Base-by-base conservation (phyloP, 2,113 vertebrate genomes). In the Dipodomys merriami region DNA sequence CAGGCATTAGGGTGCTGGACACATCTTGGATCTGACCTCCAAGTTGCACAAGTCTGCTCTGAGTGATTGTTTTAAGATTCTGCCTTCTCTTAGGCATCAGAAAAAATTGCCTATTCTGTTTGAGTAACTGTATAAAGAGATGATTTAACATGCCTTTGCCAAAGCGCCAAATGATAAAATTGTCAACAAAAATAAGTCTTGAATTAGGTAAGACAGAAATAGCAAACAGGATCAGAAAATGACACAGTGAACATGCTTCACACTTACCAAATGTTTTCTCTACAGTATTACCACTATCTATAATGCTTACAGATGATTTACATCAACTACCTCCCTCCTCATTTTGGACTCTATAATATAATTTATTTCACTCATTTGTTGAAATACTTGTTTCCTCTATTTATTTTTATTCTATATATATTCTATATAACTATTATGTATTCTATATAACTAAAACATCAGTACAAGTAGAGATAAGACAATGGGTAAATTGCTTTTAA, bases 151-250 rank as follows among this genome's bases (percentile, higher is more conserved):
- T 53, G 20, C 30, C 46, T 93, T 90, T 89, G 86, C 83, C 77
- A 88, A 86, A 88, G 53, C 67, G 83, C 83, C 83, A 83, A 94
- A 89, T 65, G 81, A 68, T 86, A 86, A 96, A 90, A 78, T n/a
- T 71, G 35, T 88, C 80, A 95, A 91, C 88, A 92, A 94, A 93
- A 97, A 94, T 91, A 92, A 95, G 86, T 87, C 86, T 84, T 94
- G 60, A 92, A 89, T 68, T 62, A 77, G 83, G 84, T 65, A 73
- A 86, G 88, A 65, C 91, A 96, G 88, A 94, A 92, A 95, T 91
- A 96, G 92, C 73, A 90, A 94, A 76, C 80, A 73, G 95, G 94
- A 94, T 96, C 95, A 91, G 76, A 91, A 95, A 88, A 93, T 80
- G 80, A 18, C 57, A 53, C 44, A 94, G 81, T 84, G 77, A 95